Evolutionary conservation across 2,888 invertebrate species (phyloP).

Genomic region (Chromoteleia sp.): DNA sequence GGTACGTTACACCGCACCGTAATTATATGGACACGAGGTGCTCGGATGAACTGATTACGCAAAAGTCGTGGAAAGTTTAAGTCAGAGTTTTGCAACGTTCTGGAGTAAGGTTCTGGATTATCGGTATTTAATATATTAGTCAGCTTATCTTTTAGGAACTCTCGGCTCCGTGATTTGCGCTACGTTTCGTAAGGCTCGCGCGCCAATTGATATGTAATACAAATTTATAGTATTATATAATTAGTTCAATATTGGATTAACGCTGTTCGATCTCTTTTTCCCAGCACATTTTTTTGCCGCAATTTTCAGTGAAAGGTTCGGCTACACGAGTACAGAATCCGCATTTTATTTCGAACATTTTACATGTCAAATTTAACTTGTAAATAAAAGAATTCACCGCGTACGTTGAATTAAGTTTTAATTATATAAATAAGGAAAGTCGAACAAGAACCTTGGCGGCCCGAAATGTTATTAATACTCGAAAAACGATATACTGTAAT

Average conservation of each 20-base stretch:
- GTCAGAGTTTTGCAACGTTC: slow-evolving; percentile 32
- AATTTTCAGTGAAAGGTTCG: slow-evolving; percentile 34
- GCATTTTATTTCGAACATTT: too few relatives aligned
- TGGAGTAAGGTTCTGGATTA: slow-evolving; percentile 31
- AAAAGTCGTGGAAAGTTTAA: slow-evolving; percentile 51
- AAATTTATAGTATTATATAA: slow-evolving; percentile 51
- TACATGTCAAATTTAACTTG: too few relatives aligned
- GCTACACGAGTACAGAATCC: neutral
- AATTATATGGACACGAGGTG: slow-evolving; percentile 56
- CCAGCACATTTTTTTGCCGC: slow-evolving; percentile 7
- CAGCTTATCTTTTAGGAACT: slow-evolving; percentile 43
- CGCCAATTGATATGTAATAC: slow-evolving; percentile 48
- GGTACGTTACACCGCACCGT: slow-evolving; percentile 25
- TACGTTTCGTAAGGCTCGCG: slow-evolving; percentile 20
- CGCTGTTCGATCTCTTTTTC: slow-evolving; percentile 24
- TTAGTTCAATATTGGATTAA: slow-evolving; percentile 38
- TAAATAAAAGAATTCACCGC: too few relatives aligned
- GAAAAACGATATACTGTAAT: slow-evolving; percentile 6
- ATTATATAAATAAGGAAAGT: too few relatives aligned
- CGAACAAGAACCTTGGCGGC: too few relatives aligned
- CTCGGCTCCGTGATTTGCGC: slow-evolving; percentile 32
- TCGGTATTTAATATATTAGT: slow-evolving; percentile 47
- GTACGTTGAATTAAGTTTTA: too few relatives aligned
- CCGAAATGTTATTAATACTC: neutral
- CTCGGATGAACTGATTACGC: slow-evolving; percentile 54